Evolutionary conservation across 2,113 vertebrate species (phyloP).

Genomic region (Eleginops maclovinus): DNA sequence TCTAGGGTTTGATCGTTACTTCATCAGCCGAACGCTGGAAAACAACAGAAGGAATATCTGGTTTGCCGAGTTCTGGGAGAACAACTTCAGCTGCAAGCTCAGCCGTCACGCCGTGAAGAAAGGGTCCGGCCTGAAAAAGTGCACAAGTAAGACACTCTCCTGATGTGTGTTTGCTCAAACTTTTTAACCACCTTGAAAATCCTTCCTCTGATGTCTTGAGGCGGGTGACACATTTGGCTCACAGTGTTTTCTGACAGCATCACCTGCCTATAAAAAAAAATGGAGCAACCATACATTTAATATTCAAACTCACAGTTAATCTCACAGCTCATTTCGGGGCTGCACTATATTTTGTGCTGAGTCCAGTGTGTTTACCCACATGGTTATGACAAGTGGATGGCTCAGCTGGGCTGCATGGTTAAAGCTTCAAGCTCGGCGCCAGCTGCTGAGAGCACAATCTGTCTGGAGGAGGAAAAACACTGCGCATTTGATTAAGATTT

Average conservation of each 20-base stretch:
- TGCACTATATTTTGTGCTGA: slow-evolving; percentile 66
- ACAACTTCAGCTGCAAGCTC: slow-evolving; percentile 92
- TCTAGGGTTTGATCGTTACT: slow-evolving; percentile 86
- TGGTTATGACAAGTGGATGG: slow-evolving; percentile 47
- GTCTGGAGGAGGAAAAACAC: slow-evolving; percentile 41
- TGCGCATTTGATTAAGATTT: slow-evolving; percentile 43
- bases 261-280: slow-evolving; percentile 41
- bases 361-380: slow-evolving; percentile 52
- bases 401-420: slow-evolving; percentile 35
- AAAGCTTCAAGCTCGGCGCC: slow-evolving; percentile 52
- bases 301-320: slow-evolving; percentile 53
- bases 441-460: slow-evolving; percentile 37
- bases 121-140: slow-evolving; percentile 86
- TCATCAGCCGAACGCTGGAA: slow-evolving; percentile 85
- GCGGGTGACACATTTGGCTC: slow-evolving; percentile 60
- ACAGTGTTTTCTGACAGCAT: slow-evolving; percentile 54
- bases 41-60: slow-evolving; percentile 89
- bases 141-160: slow-evolving; percentile 88
- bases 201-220: slow-evolving; percentile 25
- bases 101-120: slow-evolving; percentile 84
- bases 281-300: slow-evolving; percentile 28
- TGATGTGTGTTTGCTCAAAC: slow-evolving; percentile 44
- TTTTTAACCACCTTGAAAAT: slow-evolving; percentile 39
- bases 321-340: slow-evolving; percentile 41
- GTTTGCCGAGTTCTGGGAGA: slow-evolving; percentile 89